These are phyloP conservation scores for Megathymus violae DNA, from an alignment of 1,140 invertebrate genomes.

Conservation along the genomic window DNA sequence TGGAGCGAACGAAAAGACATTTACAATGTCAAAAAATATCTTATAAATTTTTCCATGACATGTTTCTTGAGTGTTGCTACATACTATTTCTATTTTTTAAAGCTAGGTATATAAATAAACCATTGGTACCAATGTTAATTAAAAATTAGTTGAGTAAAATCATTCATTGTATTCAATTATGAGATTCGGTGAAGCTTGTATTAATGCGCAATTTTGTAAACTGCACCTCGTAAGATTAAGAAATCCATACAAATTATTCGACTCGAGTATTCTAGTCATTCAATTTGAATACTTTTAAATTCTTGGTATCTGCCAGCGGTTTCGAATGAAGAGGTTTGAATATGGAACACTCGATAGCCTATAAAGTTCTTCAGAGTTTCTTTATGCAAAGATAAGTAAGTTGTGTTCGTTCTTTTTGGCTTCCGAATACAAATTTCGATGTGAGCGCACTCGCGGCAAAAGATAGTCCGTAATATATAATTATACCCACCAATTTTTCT, in stretches of 20 bases:
- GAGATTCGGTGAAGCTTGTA: neutral
- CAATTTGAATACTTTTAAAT: conserved; percentile 34
- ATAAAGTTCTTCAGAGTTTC: conserved; percentile 33
- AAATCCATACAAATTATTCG: conserved; percentile 19
- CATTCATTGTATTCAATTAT: neutral
- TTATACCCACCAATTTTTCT: conserved; percentile 79
- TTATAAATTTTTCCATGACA: too few species aligned
- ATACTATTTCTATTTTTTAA: neutral
- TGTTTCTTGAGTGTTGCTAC: too few species aligned
- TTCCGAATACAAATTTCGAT: conserved; percentile 31
- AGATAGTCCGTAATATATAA: conserved; percentile 60
- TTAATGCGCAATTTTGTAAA: neutral
- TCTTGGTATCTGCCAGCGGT: conserved; percentile 33
- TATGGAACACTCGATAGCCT: conserved; percentile 32
- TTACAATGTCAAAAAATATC: too few species aligned
- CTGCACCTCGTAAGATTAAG: conserved; percentile 4
- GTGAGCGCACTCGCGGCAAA: conserved; percentile 30
- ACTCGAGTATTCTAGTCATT: conserved; percentile 19
- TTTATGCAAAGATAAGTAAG: conserved; percentile 33
- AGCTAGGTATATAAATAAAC: neutral
- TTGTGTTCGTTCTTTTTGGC: conserved; percentile 27
- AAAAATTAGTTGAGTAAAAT: neutral
- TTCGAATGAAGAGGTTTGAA: conserved; percentile 27
- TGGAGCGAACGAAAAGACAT: too few species aligned
- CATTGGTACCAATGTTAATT: neutral